Evolutionary conservation across 1,140 invertebrate species (phyloP), one percentile per base, ranked within the genome.

Genomic region (Steinernema khuongi): DNA sequence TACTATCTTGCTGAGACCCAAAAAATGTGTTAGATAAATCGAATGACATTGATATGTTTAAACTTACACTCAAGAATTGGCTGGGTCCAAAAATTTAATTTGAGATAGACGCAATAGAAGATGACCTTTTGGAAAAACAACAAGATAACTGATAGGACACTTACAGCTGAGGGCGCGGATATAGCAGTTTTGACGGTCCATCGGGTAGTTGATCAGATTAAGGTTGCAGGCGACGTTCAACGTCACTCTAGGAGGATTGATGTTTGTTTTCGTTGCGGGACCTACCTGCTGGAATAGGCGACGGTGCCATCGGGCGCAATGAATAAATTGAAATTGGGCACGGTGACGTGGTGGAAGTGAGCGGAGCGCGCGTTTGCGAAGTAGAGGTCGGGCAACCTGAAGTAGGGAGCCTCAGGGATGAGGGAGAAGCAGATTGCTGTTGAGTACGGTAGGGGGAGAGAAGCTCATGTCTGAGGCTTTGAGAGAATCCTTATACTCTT

Each of bases 301-400:
- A 88, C 79, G 11, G 76, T 80, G 0, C 87, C 86, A 33, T 86
- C 80, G 26, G 70, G 75, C 44, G 82, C 80, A 19, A 87, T 80
- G 22, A 86, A 81, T 43, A 88, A 74, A 75, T 87, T 85, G 68
- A 83, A 84, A 72, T 83, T 83, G 0, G 82, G 82, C 1, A 80
- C 81, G 18, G 80, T 84, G 33, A 83, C 81, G 28, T 84, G 70
- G 71, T 83, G 81, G 44, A 83, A 84, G 36, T 75, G 67, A 2
- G 80, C 71, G 11, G 67, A 69, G 31, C 80, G 68, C 18, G 81
- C 81, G 79, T 83, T 84, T 17, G 82, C 71, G 74, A 84, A 85
- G 75, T 84, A 84, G 11, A 84, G 68, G 71, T 84, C 82, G 18
- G 82, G 82, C 71, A 90, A 89, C 90, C 90, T 88, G 79, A 89